These are phyloP conservation scores for Stomorhina lunata DNA, from an alignment of 2,888 invertebrate species.

Conservation along the genomic window DNA sequence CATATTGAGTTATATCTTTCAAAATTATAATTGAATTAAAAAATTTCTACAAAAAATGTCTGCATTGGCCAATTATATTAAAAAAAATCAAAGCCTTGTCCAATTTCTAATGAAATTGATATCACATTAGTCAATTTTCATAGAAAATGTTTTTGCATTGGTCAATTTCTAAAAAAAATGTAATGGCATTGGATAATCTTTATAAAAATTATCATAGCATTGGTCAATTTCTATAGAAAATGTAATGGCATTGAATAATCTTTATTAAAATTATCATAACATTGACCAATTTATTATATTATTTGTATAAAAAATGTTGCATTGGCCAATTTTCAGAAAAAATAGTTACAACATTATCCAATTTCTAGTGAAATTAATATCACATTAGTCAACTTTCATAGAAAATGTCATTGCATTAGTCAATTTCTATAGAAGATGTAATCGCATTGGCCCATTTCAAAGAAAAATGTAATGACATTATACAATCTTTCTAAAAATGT, in stretches of 20 bases:
- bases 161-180: not conserved
- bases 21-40: no score
- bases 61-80: no score
- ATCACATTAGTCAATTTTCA: not conserved
- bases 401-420: not conserved
- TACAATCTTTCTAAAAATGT: not conserved
- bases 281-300: not conserved
- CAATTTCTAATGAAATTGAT: not conserved
- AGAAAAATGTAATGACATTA: no score
- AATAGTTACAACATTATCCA: no score
- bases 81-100: no score
- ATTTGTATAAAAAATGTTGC: not conserved
- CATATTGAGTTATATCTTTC: no score
- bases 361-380: no score
- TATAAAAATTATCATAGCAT: not conserved
- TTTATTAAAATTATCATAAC: not conserved
- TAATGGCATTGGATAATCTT: not conserved
- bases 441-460: no score
- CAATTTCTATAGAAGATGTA: no score
- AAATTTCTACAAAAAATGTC: no score
- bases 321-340: no score
- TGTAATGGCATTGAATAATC: not conserved
- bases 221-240: not conserved
- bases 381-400: no score
- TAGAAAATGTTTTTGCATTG: not conserved